phyloP scores from a whole-genome alignment of 2,888 invertebrate genomes.

The Agonopterix alstromeriana region DNA sequence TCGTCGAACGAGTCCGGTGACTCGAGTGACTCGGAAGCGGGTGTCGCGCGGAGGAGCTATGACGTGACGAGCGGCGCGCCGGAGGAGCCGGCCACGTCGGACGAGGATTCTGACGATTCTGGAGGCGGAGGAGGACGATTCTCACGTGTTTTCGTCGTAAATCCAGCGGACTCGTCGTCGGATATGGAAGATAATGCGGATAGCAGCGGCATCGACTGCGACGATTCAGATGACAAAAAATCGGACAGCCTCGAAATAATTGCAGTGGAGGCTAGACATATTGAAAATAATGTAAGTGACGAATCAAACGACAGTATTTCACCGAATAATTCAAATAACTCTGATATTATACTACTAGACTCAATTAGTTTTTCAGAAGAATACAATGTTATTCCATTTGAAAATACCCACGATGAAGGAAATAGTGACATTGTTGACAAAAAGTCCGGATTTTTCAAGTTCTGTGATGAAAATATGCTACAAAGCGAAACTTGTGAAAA shows the following conservation, averaged over 20 bases:
- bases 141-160: slow-evolving; percentile 82
- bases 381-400: slow-evolving; percentile 43
- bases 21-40: slow-evolving; percentile 61
- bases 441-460: slow-evolving; percentile 46
- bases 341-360: slow-evolving; percentile 50
- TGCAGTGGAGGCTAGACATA: slow-evolving; percentile 41
- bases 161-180: slow-evolving; percentile 78
- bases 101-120: slow-evolving; percentile 69
- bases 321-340: slow-evolving; percentile 30
- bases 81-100: slow-evolving; percentile 65
- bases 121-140: slow-evolving; percentile 78
- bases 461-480: slow-evolving; percentile 64
- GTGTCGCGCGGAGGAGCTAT: slow-evolving; percentile 60
- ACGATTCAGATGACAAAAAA: slow-evolving; percentile 78
- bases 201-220: slow-evolving; percentile 77
- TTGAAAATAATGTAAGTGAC: slow-evolving; percentile 34
- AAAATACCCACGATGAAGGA: slow-evolving; percentile 37
- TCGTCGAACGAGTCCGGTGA: slow-evolving; percentile 72
- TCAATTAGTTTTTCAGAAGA: slow-evolving; percentile 56
- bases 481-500: slow-evolving; percentile 63
- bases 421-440: slow-evolving; percentile 30
- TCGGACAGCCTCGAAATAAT: slow-evolving; percentile 62
- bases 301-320: slow-evolving; percentile 33
- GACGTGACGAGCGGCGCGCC: slow-evolving; percentile 64
- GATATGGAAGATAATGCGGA: slow-evolving; percentile 78